A percentile compares a stretch with the other conserved stretches of the same genome.
These are phyloP conservation scores for Ridgeia piscesae DNA, from an alignment of 1,140 invertebrate species.

Conservation along the genomic window DNA sequence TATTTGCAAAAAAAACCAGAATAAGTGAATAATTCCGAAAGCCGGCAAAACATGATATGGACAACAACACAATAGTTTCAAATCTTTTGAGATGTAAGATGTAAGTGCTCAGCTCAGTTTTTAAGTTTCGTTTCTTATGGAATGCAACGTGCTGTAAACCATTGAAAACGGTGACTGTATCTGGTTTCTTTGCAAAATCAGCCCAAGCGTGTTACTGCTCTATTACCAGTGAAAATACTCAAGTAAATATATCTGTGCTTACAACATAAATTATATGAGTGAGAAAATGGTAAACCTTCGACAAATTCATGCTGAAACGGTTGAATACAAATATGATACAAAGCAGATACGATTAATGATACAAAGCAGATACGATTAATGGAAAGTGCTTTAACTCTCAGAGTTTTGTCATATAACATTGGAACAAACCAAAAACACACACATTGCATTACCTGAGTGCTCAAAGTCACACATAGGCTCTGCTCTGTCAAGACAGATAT, in stretches of 20 bases:
- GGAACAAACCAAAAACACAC: too few species aligned
- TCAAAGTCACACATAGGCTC: too few species aligned
- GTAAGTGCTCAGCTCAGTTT: too few species aligned
- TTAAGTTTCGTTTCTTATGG: too few species aligned
- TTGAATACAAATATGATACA: neutral
- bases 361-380: neutral
- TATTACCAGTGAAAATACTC: neutral
- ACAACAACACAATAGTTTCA: neutral
- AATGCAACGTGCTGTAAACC: neutral
- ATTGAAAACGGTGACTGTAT: neutral
- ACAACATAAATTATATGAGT: neutral
- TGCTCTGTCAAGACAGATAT: too few species aligned
- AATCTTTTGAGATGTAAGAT: neutral
- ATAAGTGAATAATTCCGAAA: neutral
- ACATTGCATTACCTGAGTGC: too few species aligned
- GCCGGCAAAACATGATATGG: neutral
- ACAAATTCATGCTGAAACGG: neutral
- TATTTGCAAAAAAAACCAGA: neutral
- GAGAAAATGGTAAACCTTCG: neutral
- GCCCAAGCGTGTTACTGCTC: neutral
- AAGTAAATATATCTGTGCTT: neutral
- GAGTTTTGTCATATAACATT: neutral
- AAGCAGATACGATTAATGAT: neutral
- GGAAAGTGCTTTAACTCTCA: neutral
- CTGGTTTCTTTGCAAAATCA: neutral